Percentiles rank a stretch among this genome's conserved stretches.
phyloP scores from a whole-genome alignment of 64 coral and sea anemone species.

The Pachyseris speciosa region DNA sequence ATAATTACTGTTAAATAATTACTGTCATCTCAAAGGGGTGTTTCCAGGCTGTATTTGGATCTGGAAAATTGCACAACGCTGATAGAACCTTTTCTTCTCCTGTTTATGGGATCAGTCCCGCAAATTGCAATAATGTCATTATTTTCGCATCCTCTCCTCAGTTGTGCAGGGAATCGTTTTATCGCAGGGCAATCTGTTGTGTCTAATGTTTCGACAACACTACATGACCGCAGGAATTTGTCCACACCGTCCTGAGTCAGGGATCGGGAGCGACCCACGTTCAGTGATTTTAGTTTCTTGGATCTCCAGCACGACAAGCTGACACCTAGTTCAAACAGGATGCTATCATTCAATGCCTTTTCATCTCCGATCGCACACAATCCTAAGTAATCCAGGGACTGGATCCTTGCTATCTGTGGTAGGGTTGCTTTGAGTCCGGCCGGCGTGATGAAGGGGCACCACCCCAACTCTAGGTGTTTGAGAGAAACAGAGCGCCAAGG shows the following conservation, averaged over 20 bases:
- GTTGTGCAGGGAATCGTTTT: background rate
- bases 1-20: background rate
- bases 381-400: constrained; percentile 58
- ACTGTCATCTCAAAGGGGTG: background rate
- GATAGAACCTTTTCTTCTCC: constrained; percentile 8
- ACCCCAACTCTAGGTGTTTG: constrained; percentile 76
- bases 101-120: background rate
- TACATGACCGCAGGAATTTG: background rate
- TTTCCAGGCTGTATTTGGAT: constrained; percentile 18
- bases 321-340: constrained; percentile 13
- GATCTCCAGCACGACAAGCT: constrained; percentile 15
- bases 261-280: background rate
- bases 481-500: constrained; percentile 51
- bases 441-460: constrained; percentile 62
- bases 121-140: background rate
- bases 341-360: constrained; percentile 24
- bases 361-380: constrained; percentile 43
- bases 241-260: constrained; percentile 1
- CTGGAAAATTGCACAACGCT: constrained; percentile 24
- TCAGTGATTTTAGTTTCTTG: background rate
- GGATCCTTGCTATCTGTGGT: constrained; percentile 26
- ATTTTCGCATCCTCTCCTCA: background rate
- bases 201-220: constrained; percentile 6
- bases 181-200: constrained; percentile 34
- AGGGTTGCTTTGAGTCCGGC: constrained; percentile 32